These are phyloP conservation scores for Morpho achilles DNA, from an alignment of 2,888 invertebrate genomes.

Conservation along the genomic window DNA sequence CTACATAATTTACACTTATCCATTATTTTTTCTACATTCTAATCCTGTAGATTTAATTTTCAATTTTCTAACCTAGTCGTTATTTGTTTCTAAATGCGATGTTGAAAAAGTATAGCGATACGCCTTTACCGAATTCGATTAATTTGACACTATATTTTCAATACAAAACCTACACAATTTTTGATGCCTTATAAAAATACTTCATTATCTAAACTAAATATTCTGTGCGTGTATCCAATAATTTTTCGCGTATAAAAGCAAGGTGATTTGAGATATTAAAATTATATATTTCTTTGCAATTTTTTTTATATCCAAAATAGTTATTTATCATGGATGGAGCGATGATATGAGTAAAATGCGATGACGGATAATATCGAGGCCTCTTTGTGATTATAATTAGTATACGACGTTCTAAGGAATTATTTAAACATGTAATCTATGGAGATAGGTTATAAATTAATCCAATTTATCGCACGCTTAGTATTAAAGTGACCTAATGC, in stretches of 20 bases:
- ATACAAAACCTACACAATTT: constrained; percentile 14
- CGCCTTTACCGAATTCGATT: constrained; percentile 13
- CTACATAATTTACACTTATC: constrained; percentile 5
- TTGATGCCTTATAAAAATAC: constrained; percentile 48
- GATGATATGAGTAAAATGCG: constrained; percentile 57
- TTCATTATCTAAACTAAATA: constrained; percentile 39
- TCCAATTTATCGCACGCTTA: no score
- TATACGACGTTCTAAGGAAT: background rate
- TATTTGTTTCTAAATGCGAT: constrained; percentile 14
- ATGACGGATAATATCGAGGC: constrained; percentile 31
- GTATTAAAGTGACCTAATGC: no score
- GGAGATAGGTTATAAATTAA: no score
- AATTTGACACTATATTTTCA: constrained; percentile 25
- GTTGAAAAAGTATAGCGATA: constrained; percentile 10
- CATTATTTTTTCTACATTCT: background rate
- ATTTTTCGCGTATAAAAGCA: constrained; percentile 28
- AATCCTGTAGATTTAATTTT: background rate
- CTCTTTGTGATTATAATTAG: constrained; percentile 5
- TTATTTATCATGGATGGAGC: constrained; percentile 56
- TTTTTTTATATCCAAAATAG: constrained; percentile 31
- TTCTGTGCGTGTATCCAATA: constrained; percentile 65
- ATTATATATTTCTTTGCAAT: constrained; percentile 13
- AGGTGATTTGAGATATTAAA: constrained; percentile 21
- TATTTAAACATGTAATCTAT: background rate
- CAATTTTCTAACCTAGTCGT: constrained; percentile 2